phyloP scores from a whole-genome alignment of 2,797 vertebrate genomes.

The Halcyon smyrnensis region DNA sequence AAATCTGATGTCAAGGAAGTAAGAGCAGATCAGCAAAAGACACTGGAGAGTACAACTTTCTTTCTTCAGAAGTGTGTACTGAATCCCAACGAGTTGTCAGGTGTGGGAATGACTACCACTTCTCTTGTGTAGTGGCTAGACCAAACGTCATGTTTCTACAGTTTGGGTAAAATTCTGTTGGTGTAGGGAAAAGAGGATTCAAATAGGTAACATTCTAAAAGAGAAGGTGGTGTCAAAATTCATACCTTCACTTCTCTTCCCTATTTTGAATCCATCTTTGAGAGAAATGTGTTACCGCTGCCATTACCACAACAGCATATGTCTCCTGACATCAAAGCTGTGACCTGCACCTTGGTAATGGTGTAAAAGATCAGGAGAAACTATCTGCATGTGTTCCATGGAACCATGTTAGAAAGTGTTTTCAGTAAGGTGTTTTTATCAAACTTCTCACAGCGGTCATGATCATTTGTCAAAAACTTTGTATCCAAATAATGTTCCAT shows the following conservation, averaged over 20 bases:
- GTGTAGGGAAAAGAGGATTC: neutral
- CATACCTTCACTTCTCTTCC: neutral
- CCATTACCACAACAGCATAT: neutral
- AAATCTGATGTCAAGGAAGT: neutral
- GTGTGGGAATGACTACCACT: slow-evolving; percentile 15
- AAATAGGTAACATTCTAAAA: neutral
- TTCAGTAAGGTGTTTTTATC: neutral
- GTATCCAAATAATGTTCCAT: neutral
- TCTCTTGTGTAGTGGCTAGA: neutral
- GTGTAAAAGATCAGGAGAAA: neutral
- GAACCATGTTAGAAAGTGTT: neutral
- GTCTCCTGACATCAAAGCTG: neutral
- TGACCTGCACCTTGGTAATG: neutral
- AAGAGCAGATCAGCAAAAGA: neutral
- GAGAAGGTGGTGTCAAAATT: neutral
- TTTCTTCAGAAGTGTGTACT: neutral
- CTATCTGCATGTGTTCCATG: neutral
- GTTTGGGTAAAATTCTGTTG: neutral
- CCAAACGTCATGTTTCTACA: neutral
- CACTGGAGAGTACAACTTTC: neutral
- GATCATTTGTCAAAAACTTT: neutral
- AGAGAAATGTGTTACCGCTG: neutral
- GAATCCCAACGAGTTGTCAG: neutral
- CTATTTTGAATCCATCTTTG: neutral
- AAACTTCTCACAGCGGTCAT: neutral